Base-by-base conservation (phyloP, 2,113 vertebrate genomes). In the Seriola rivoliana region DNA sequence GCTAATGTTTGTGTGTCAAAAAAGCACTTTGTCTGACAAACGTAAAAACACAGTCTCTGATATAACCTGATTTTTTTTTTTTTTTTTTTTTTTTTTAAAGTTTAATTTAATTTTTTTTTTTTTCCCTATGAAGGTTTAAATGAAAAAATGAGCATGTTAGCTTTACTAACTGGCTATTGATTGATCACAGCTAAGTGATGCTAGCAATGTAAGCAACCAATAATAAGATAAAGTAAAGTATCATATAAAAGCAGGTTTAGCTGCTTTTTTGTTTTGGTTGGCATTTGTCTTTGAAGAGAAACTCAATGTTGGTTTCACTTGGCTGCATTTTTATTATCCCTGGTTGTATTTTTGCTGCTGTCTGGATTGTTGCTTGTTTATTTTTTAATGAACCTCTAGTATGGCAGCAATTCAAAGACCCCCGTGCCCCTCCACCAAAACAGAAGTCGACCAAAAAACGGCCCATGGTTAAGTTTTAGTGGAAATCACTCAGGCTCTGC, bases 141-240 rank as follows among this genome's bases (percentile, higher is more conserved):
- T 0, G 2, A 65, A 65, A 55, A 9, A 40, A 3, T 55, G 21
- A 48, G 14, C 2, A 4, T 10, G 12, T 36, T 48, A 4, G 21
- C 19, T 25, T 34, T 46, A 38, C 46, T 50, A 6, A 17, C 46
- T 50, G 46, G 46, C 14, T 50, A 50, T 19, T 50, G 13, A 16
- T 77, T 50, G 13, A 16, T 77, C 38, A 67, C 19, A 58, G 42
- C 10, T 70, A 40, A 78, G 17, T 10, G 38, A 32, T 62, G 32
- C 40, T 52, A 14, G 17, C 16, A 50, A 32, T 63, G n/a, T 54
- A 42, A n/a, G 36, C 14, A 80, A 65, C 8, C 40, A 8, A n/a
- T 8, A 3, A 70, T 21, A 16, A 10, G 5, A 23, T 29, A 42
- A 29, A 34, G 42, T 25, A 29, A 29, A 29, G 29, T 62, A 55